phyloP scores from a whole-genome alignment of 1,140 invertebrate genomes.

The Sitobion miscanthi region DNA sequence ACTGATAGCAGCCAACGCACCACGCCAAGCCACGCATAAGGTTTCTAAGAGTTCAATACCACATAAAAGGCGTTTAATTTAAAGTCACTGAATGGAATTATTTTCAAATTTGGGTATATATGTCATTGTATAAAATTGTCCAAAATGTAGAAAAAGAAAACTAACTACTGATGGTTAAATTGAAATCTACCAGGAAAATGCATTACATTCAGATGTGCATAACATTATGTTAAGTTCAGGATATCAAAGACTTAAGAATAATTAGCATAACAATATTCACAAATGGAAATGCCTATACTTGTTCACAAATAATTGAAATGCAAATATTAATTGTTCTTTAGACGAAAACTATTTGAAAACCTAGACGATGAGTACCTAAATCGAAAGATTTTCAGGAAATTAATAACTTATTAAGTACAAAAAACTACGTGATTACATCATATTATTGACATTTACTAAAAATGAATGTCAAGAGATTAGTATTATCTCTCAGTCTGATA shows the following conservation, averaged over 20 bases:
- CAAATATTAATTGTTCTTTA: neutral
- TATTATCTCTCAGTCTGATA: neutral
- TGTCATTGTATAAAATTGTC: neutral
- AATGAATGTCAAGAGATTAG: neutral
- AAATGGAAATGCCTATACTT: neutral
- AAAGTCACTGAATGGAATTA: neutral
- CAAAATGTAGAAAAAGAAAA: neutral
- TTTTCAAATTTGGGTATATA: neutral
- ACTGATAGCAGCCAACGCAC: too few relatives aligned
- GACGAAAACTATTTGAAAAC: neutral
- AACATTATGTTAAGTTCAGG: neutral
- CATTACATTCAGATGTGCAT: neutral
- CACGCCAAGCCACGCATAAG: too few relatives aligned
- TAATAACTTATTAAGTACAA: neutral
- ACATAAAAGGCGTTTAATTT: neutral
- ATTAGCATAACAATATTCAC: neutral
- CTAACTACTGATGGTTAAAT: neutral
- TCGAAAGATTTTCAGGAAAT: neutral
- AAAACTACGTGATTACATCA: too few relatives aligned
- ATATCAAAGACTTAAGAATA: neutral
- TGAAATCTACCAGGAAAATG: neutral
- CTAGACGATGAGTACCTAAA: neutral
- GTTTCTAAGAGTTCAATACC: neutral
- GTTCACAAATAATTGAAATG: neutral
- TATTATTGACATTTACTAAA: neutral